Evolutionary conservation across 2,888 invertebrate species (phyloP).

Genomic region (Diachrysia chrysitis): DNA sequence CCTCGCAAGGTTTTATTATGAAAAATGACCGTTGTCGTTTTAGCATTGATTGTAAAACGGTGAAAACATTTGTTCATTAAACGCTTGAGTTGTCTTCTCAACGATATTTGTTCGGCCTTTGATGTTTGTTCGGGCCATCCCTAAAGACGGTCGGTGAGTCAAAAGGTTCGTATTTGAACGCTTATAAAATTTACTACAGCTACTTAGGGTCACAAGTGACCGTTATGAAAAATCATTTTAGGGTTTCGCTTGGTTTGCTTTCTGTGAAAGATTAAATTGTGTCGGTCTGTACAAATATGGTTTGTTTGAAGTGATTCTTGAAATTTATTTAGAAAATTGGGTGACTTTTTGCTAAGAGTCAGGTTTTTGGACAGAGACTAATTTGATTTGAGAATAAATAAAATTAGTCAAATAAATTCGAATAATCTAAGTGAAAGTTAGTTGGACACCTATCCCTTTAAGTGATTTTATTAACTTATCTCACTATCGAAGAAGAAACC

Average conservation of each 20-base stretch:
- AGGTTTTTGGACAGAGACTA: too few species aligned
- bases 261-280: slow-evolving; percentile 24
- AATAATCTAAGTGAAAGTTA: too few species aligned
- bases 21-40: slow-evolving; percentile 76
- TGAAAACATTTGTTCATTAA: slow-evolving; percentile 80
- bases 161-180: slow-evolving; percentile 56
- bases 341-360: not conserved
- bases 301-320: slow-evolving; percentile 12
- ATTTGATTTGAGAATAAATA: too few species aligned
- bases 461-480: too few species aligned
- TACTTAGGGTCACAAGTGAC: slow-evolving; percentile 41
- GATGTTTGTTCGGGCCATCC: slow-evolving; percentile 53
- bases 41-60: slow-evolving; percentile 73
- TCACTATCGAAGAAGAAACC: too few species aligned
- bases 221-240: slow-evolving; percentile 43
- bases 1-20: slow-evolving; percentile 76
- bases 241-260: slow-evolving; percentile 21
- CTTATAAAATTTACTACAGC: slow-evolving; percentile 52
- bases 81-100: slow-evolving; percentile 59
- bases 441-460: too few species aligned
- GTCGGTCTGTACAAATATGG: not conserved
- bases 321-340: not conserved
- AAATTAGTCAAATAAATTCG: too few species aligned
- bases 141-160: slow-evolving; percentile 42
- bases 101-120: slow-evolving; percentile 50